A percentile compares a stretch with the other conserved stretches of the same genome.
Conservation (phyloP, 1,140 invertebrate genomes). For the Hyles euphorbiae region DNA sequence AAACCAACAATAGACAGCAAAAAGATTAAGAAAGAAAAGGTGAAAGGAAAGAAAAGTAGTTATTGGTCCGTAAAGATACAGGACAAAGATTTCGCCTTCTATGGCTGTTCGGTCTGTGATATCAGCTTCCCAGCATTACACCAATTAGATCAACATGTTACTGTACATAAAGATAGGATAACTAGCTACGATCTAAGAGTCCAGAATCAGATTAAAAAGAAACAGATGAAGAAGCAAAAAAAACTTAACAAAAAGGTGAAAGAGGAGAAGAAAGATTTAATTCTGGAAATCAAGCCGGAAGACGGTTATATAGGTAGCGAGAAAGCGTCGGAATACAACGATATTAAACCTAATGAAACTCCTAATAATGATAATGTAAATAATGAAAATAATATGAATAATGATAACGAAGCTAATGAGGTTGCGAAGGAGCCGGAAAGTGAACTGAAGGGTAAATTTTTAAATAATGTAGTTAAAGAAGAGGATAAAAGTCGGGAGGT, state of each 20-base stretch:
- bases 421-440: slow-evolving; percentile 28
- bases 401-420: slow-evolving; percentile 6
- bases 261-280: slow-evolving; percentile 33
- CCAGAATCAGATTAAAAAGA: slow-evolving; percentile 50
- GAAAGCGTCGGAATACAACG: slow-evolving; percentile 38
- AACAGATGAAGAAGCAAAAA: slow-evolving; percentile 51
- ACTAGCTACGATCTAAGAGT: slow-evolving; percentile 57
- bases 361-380: slow-evolving; percentile 8
- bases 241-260: slow-evolving; percentile 46
- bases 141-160: slow-evolving; percentile 53
- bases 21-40: slow-evolving; percentile 33
- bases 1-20: slow-evolving; percentile 17
- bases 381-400: slow-evolving; percentile 6
- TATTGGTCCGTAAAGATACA: slow-evolving; percentile 55
- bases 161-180: slow-evolving; percentile 53
- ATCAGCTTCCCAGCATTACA: slow-evolving; percentile 40
- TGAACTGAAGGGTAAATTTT: slow-evolving; percentile 4
- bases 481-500: slow-evolving; percentile 23
- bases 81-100: slow-evolving; percentile 53
- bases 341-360: not conserved
- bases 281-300: slow-evolving; percentile 59
- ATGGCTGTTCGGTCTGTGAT: slow-evolving; percentile 59
- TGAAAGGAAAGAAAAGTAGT: slow-evolving; percentile 29
- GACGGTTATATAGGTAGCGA: slow-evolving; percentile 60
- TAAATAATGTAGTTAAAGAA: slow-evolving; percentile 10